phyloP scores from a whole-genome alignment of 2,113 vertebrate genomes.

The Pseudonaja textilis region DNA sequence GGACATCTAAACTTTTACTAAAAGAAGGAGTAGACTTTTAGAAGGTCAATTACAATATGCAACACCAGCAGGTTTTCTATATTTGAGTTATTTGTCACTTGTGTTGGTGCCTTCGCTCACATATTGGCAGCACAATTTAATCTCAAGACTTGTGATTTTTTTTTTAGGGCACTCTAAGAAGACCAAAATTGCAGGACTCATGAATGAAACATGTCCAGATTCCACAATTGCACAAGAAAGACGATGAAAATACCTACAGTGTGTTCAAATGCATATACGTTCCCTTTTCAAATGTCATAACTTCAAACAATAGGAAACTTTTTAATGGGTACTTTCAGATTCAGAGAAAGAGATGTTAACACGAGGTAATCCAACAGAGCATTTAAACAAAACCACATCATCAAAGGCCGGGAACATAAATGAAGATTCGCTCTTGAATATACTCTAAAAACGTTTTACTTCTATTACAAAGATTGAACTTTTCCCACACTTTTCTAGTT shows the following conservation, averaged over 20 bases:
- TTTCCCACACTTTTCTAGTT: neutral
- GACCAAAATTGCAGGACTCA: conserved; percentile 24
- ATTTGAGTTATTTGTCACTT: conserved; percentile 24
- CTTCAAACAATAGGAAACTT: neutral
- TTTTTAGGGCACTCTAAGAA: conserved; percentile 22
- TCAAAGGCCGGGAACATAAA: neutral
- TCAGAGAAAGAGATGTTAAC: neutral
- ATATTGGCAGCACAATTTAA: conserved; percentile 28
- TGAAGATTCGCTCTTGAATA: neutral
- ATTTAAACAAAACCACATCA: neutral
- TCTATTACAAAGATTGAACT: neutral
- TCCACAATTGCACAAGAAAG: conserved; percentile 11
- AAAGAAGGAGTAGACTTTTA: conserved; percentile 11
- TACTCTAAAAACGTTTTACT: neutral
- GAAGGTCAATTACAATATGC: conserved; percentile 18
- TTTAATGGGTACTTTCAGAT: neutral
- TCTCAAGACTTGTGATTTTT: conserved; percentile 24
- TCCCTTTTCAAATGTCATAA: conserved; percentile 8
- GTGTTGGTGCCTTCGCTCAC: conserved; percentile 14
- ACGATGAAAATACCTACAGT: conserved; percentile 1
- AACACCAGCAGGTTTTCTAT: conserved; percentile 6
- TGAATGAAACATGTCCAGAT: conserved; percentile 34
- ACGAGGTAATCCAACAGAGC: neutral
- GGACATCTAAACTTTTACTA: neutral
- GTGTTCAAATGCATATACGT: neutral